Evolutionary conservation across 2,888 invertebrate species (phyloP).

Genomic region (Eupsilia transversa): DNA sequence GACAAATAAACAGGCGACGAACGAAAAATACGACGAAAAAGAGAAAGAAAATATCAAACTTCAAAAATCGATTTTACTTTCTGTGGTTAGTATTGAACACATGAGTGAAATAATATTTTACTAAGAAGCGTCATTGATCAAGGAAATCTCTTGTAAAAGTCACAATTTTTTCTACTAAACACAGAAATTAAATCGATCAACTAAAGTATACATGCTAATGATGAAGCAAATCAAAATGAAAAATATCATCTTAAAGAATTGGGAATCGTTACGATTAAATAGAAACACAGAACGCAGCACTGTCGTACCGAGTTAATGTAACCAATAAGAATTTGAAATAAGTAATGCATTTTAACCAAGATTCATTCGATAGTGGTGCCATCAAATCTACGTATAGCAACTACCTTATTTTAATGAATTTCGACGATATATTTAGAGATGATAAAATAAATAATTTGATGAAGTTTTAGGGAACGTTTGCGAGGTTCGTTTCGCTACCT

Average conservation of each 20-base stretch:
- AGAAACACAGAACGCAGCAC: constrained; percentile 20
- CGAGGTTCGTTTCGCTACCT: constrained; percentile 75
- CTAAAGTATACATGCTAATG: constrained; percentile 25
- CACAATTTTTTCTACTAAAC: neutral
- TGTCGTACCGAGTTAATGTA: constrained; percentile 6
- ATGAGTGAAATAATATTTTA: neutral
- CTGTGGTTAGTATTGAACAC: neutral
- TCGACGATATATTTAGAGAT: constrained; percentile 19
- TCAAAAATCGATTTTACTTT: neutral
- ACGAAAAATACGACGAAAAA: neutral
- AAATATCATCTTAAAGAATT: constrained; percentile 26
- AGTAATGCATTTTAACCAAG: neutral
- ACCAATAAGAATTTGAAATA: neutral
- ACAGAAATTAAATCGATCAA: constrained; percentile 8
- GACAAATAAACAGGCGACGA: neutral
- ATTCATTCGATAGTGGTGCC: constrained; percentile 4
- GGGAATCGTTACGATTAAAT: neutral
- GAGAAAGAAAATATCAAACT: neutral
- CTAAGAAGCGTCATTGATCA: neutral
- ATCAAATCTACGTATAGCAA: constrained; percentile 18
- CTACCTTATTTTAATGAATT: constrained; percentile 16
- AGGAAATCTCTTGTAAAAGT: neutral
- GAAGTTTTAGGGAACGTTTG: constrained; percentile 6
- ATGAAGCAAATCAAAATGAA: constrained; percentile 7
- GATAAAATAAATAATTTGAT: constrained; percentile 25